Evolutionary conservation across 2,113 vertebrate species (phyloP).

Genomic region (Perca flavescens): DNA sequence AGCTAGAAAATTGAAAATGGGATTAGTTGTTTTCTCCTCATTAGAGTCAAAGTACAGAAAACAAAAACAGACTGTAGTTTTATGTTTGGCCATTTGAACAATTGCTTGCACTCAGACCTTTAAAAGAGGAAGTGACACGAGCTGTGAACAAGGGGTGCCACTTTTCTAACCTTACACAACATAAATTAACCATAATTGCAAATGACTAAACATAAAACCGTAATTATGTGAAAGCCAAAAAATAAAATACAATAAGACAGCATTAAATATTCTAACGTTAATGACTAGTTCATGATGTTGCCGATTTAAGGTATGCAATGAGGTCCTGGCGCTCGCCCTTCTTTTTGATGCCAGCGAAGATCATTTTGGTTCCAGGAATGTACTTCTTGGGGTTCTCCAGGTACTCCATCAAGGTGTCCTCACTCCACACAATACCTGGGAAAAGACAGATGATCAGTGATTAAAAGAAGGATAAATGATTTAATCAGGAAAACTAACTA

Average conservation of each 20-base stretch:
- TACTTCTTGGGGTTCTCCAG: slow-evolving; percentile 94
- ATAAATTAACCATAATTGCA: slow-evolving; percentile 17
- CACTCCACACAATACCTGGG: slow-evolving; percentile 84
- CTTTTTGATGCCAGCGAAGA: slow-evolving; percentile 92
- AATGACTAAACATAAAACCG: slow-evolving; percentile 63
- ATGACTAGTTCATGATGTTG: slow-evolving; percentile 81
- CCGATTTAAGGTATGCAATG: slow-evolving; percentile 87
- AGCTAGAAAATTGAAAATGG: background rate
- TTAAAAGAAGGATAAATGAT: background rate
- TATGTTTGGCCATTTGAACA: slow-evolving; percentile 54
- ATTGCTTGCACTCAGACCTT: background rate
- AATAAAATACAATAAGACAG: slow-evolving; percentile 38
- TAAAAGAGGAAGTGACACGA: background rate
- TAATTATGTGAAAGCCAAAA: slow-evolving; percentile 31
- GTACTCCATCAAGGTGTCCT: slow-evolving; percentile 88
- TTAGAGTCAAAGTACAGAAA: slow-evolving; percentile 13
- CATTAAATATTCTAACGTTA: slow-evolving; percentile 63
- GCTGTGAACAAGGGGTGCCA: background rate
- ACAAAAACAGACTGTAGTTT: slow-evolving; percentile 27
- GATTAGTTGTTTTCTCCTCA: slow-evolving; percentile 16
- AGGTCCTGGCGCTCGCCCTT: slow-evolving; percentile 88
- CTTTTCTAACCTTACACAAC: background rate
- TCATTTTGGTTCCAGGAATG: slow-evolving; percentile 90
- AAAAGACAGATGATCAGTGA: background rate
- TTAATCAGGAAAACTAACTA: background rate